Conservation (phyloP, 2,113 vertebrate species). For the Pantherophis guttatus region DNA sequence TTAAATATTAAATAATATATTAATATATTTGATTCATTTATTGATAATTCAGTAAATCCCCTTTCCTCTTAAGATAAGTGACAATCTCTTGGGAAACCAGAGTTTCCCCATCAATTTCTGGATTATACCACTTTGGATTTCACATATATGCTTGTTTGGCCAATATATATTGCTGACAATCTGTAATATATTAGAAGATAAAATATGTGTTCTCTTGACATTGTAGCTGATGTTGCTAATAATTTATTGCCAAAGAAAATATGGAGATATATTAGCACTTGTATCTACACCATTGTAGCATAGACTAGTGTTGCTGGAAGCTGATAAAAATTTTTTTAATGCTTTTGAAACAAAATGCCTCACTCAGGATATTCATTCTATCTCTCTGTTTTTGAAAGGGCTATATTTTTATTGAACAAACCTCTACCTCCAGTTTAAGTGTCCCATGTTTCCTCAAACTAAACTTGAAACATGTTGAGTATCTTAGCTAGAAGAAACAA, state of each 20-base stretch:
- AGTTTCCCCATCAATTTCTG: neutral
- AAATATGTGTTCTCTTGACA: neutral
- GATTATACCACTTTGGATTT: neutral
- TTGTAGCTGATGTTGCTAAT: neutral
- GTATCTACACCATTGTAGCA: neutral
- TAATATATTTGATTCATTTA: too few relatives aligned
- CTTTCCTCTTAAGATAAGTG: neutral
- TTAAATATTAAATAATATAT: neutral
- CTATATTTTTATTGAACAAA: neutral
- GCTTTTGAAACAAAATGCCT: neutral
- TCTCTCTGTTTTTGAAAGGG: neutral
- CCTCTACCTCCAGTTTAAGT: neutral
- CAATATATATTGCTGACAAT: neutral
- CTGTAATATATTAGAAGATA: neutral
- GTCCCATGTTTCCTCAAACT: neutral
- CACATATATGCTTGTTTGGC: neutral
- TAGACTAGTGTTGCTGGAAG: neutral
- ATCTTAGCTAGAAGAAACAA: neutral
- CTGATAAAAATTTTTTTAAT: neutral
- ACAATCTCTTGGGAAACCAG: neutral
- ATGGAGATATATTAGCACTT: neutral
- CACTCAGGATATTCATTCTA: neutral
- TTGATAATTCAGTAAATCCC: neutral
- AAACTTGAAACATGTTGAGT: neutral
- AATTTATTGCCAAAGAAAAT: neutral